Conservation (phyloP, 1,140 invertebrate species). For the Scylla paramamosain region DNA sequence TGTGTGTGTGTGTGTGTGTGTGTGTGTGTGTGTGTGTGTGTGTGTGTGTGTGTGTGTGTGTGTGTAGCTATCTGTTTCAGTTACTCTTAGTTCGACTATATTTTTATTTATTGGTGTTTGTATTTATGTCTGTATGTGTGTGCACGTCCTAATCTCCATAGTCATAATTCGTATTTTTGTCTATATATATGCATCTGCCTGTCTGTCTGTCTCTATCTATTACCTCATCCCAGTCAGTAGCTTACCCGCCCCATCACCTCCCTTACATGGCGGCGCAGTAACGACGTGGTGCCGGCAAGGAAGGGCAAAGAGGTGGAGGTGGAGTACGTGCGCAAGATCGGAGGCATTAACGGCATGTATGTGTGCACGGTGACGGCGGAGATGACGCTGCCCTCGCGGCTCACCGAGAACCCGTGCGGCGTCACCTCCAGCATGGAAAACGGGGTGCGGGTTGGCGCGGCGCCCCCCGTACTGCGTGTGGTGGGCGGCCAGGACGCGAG, state of each 20-base stretch:
- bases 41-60: neutral
- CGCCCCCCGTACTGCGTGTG: slow-evolving; percentile 1
- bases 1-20: neutral
- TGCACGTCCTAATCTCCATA: too few species aligned
- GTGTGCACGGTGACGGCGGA: slow-evolving; percentile 34
- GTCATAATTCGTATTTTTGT: too few species aligned
- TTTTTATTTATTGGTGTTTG: too few species aligned
- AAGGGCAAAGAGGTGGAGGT: slow-evolving; percentile 7
- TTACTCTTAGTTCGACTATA: too few species aligned
- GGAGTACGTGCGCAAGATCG: slow-evolving; percentile 23
- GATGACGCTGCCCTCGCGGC: neutral
- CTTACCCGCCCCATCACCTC: neutral
- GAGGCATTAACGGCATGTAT: neutral
- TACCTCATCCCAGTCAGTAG: neutral
- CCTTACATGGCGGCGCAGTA: neutral
- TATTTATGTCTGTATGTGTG: too few species aligned
- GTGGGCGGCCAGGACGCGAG: neutral
- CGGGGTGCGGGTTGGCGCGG: neutral
- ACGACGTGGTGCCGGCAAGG: neutral
- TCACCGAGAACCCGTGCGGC: neutral
- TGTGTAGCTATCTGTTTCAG: neutral
- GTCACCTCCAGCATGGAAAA: neutral
- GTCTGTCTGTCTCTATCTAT: too few species aligned
- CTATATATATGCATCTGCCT: too few species aligned
- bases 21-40: neutral